Evolutionary conservation across 2,113 vertebrate species (phyloP), one percentile per base, ranked within the genome.

Genomic region (Zonotrichia leucophrys): DNA sequence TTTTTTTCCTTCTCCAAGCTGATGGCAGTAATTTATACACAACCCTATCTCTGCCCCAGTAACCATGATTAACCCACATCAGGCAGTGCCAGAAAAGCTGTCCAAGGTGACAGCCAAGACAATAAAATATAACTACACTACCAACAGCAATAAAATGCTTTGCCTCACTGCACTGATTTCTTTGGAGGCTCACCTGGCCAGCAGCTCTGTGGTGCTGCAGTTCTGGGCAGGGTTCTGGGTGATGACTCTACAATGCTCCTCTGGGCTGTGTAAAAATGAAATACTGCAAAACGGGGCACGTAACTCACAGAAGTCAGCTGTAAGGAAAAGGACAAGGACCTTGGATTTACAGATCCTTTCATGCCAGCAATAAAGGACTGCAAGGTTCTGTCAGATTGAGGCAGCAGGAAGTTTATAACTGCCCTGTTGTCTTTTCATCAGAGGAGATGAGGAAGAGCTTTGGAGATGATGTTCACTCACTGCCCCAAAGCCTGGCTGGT

Each of bases 41-140:
- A 73, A 15, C 21, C 31, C 41, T 30, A 12, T 50, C 30, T 68
- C 59, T 52, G 31, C 44, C 53, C 37, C 49, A 79, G 82, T 88
- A 93, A 63, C 66, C 31, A 58, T 46, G 79, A 95, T 84, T 79
- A 95, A 92, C 49, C 78, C 58, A 75, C 23, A 72, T 84, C 72
- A 81, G 46, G 20, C 47, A 73, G 56, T 92, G 95, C 83, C 93
- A 96, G 81, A 77, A 86, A 92, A 93, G 21, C 76, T 87, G 78
- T 79, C 87, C 74, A 75, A 13, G 5, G 75, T 64, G 50, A 59
- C 56, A 89, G 87, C 62, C 85, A 86, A 89, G 82, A 55, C 58
- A 91, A 92, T 95, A 85, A 96, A 97, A 76, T 74, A 73, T 20
- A 95, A 80, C 60, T 70, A 42, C 56, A 46, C 12, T 74, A 81